phyloP scores from a whole-genome alignment of 2,888 invertebrate genomes.

The Ichneumoninae sp. region DNA sequence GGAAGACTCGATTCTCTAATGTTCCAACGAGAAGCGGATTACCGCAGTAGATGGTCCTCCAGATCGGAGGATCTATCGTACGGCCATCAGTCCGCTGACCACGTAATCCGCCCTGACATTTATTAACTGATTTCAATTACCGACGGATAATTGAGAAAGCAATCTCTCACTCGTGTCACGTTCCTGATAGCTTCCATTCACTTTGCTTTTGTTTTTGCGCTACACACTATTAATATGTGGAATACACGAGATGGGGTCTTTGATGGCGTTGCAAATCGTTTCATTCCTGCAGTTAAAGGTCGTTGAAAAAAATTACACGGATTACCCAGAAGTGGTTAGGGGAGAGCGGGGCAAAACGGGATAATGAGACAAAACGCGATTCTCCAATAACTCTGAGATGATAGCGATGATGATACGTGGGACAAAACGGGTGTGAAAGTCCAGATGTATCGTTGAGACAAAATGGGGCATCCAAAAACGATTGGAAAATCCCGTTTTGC shows the following conservation, averaged over 20 bases:
- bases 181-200: neutral
- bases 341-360: no score
- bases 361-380: no score
- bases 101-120: slow-evolving; percentile 36
- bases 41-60: neutral
- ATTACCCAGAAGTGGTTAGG: neutral
- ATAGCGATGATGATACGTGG: no score
- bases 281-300: neutral
- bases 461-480: no score
- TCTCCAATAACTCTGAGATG: no score
- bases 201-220: neutral
- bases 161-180: slow-evolving; percentile 8
- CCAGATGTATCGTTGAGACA: no score
- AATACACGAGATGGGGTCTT: no score
- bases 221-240: no score
- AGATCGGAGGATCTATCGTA: slow-evolving; percentile 18
- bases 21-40: neutral
- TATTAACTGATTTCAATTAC: slow-evolving; percentile 56
- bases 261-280: no score
- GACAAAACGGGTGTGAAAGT: no score
- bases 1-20: neutral
- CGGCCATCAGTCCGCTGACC: slow-evolving; percentile 26
- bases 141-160: slow-evolving; percentile 44
- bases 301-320: neutral
- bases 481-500: no score